These are phyloP conservation scores for Drosophila tanythrix DNA, from an alignment of 2,888 invertebrate genomes.

Conservation along the genomic window DNA sequence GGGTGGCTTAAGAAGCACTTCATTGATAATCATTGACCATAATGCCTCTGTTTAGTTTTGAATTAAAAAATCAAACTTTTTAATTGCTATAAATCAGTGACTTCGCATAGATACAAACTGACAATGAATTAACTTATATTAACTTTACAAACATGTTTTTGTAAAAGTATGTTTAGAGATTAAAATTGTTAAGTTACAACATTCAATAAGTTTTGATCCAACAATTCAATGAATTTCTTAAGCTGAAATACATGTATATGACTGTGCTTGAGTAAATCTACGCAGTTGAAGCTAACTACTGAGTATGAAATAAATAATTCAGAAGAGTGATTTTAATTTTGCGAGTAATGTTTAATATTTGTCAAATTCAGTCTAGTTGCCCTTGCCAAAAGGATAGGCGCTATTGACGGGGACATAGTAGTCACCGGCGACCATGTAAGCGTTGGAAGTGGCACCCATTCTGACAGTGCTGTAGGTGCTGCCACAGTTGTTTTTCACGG, in stretches of 20 bases:
- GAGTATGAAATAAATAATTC: not conserved
- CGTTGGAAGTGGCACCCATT: conserved; percentile 76
- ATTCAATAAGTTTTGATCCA: not conserved
- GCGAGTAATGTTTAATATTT: conserved; percentile 28
- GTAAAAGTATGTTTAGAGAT: too few species aligned
- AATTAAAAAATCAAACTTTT: not conserved
- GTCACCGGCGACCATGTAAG: conserved; percentile 74
- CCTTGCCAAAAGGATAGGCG: conserved; percentile 72
- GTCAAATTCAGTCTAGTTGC: conserved; percentile 45
- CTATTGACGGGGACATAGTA: conserved; percentile 80
- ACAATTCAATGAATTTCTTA: not conserved
- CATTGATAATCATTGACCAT: not conserved
- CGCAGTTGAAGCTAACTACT: not conserved
- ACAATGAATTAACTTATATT: not conserved
- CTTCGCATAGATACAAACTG: too few species aligned
- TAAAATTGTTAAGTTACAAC: not conserved
- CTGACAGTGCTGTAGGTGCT: conserved; percentile 69
- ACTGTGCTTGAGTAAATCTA: not conserved
- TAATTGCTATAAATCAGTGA: not conserved
- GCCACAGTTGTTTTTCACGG: conserved; percentile 69
- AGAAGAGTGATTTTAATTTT: conserved; percentile 6
- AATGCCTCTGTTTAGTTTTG: not conserved
- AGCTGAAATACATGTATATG: not conserved
- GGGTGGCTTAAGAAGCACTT: not conserved
- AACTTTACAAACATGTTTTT: too few species aligned